Evolutionary conservation across 2,797 vertebrate genomes (phyloP).

Genomic region (Melanotaenia maccullochi): DNA sequence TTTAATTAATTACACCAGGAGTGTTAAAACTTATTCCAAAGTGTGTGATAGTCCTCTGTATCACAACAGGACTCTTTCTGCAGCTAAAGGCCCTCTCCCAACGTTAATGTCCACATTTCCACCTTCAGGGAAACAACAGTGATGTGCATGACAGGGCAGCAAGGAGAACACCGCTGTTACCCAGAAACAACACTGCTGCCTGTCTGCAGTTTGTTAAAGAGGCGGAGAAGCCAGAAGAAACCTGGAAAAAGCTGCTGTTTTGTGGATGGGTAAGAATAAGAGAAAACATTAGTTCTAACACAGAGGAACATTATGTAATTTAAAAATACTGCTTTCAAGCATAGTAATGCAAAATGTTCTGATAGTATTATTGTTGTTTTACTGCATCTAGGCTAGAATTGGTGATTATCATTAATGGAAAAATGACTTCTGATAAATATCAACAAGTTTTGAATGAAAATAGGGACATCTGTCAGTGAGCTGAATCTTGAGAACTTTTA

Average conservation of each 20-base stretch:
- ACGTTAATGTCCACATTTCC: background rate
- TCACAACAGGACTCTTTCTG: background rate
- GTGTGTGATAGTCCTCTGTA: background rate
- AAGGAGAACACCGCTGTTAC: background rate
- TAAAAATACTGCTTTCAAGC: background rate
- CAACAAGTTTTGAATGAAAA: background rate
- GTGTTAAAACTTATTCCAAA: background rate
- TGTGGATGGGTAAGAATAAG: background rate
- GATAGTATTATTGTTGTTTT: too few species aligned
- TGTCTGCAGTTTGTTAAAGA: background rate
- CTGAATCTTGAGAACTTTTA: background rate
- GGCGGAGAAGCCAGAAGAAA: background rate
- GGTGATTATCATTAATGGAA: too few species aligned
- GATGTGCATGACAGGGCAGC: background rate
- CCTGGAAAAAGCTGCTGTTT: background rate
- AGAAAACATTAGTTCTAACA: background rate
- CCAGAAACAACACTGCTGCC: background rate
- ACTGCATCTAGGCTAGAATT: too few species aligned
- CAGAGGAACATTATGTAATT: background rate
- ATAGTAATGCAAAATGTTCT: background rate
- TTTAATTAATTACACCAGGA: background rate
- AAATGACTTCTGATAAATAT: background rate
- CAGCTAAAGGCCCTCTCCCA: background rate
- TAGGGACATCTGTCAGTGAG: background rate
- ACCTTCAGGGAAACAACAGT: background rate